A percentile compares a stretch with the other conserved stretches of the same genome.
Conservation (phyloP, 53 echinoderm and acorn worm genomes). For the Henricia sp. region DNA sequence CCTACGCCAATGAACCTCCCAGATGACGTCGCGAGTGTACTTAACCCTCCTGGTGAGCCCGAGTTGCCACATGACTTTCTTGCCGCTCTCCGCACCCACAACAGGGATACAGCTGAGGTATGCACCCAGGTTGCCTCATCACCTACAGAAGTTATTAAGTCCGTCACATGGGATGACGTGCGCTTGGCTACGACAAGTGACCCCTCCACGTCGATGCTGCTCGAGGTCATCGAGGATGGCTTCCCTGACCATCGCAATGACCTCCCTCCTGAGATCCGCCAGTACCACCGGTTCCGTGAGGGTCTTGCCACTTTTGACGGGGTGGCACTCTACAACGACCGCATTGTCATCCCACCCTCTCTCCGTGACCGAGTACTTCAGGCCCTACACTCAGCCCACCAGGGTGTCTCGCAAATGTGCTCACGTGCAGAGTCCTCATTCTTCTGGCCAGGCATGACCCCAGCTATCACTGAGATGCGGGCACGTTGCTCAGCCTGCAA, state of each 20-base stretch:
- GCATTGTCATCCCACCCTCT: constrained; percentile 64
- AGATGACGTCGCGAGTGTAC: too few relatives aligned
- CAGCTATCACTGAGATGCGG: constrained; percentile 38
- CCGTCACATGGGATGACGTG: constrained; percentile 9
- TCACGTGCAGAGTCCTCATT: constrained; percentile 66
- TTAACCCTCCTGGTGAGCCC: too few relatives aligned
- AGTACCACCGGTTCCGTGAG: constrained; percentile 40
- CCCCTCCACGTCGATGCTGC: constrained; percentile 10
- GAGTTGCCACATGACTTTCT: too few relatives aligned
- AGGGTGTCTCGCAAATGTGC: constrained; percentile 68
- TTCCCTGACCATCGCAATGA: constrained; percentile 51
- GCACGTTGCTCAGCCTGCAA: constrained; percentile 38
- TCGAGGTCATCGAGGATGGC: constrained; percentile 33
- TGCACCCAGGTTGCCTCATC: not conserved
- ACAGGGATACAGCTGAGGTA: too few relatives aligned
- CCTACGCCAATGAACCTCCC: too few relatives aligned
- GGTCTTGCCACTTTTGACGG: constrained; percentile 55
- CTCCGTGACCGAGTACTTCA: constrained; percentile 37
- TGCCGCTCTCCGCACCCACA: too few relatives aligned
- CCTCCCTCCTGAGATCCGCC: constrained; percentile 41
- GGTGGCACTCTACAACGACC: constrained; percentile 55
- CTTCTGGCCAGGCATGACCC: constrained; percentile 74
- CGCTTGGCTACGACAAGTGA: constrained; percentile 16
- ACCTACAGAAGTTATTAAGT: too few relatives aligned
- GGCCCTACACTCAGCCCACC: constrained; percentile 69